Base-by-base conservation (phyloP, 53 echinoderm and acorn worm genomes). In the Hippasteria phrygiana region DNA sequence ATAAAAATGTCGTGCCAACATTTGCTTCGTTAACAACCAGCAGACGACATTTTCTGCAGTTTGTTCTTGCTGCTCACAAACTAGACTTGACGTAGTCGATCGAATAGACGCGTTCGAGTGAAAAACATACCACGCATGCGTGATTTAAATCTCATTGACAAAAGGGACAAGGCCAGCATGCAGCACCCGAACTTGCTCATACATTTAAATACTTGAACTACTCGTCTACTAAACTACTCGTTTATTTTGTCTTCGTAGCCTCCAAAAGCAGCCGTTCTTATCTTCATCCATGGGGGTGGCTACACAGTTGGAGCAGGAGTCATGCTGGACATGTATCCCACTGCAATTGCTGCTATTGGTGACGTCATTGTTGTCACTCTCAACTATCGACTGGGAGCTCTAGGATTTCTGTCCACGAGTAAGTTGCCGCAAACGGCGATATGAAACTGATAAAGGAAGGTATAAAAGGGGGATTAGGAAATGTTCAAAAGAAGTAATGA, bases 331-430 rank as follows among this genome's bases (percentile, higher is more conserved):
- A 22, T 89, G 35, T 88, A 78, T 53, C 92, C 90, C 0, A 40
- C 62, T 16, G 66, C 92, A 50, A 72, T 81, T 35, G 93, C 91
- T 13, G 62, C 78, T 47, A 50, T 94, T 26, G 94, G 94, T 80
- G 93, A 96, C 87, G 89, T 94, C 87, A 96, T 96, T 33, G 77
- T 92, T 39, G 96, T 96, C 12, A 92, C 92, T 22, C 39, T 94
- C 22, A 96, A 96, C 77, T 96, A 96, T 55, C 84, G 96, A 11
- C 88, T 94, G 0, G 94, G 94, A 13, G 84, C 93, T 38, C 77
- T 96, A 0, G 96, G 96, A 34, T 96, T 92, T 83, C 78, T 96
- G n/a, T 93, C 96, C 0, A 93, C 96, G 3, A 82, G 96, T 96
- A 92, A 74, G 90, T 62, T 32, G 33, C 5, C 31, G 35, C 2